Evolutionary conservation across 2,113 vertebrate genomes (phyloP), one percentile per base, ranked within the genome.

Genomic region (Caloenas nicobarica): DNA sequence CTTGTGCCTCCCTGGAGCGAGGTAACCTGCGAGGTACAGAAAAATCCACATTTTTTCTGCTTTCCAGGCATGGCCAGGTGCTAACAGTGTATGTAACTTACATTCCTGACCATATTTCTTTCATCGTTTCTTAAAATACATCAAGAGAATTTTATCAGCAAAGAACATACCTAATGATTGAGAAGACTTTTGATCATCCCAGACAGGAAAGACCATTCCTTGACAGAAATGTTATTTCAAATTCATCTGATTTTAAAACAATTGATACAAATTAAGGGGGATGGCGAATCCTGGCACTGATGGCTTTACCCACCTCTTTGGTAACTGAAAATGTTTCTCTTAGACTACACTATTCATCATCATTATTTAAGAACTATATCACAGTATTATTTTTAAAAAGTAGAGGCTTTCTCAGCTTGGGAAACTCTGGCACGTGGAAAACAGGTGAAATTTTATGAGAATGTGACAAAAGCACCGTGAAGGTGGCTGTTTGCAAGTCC

Each of bases 21-120:
- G 56, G 57, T 16, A 80, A 50, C 9, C 0, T 2, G 0, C 1
- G 3, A 36, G 38, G 16, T 58, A 31, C 18, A 46, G 53, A n/a
- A 50, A 38, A 84, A 81, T 33, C 31, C 40, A 21, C 3, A 0
- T 87, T 84, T 22, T 33, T 51, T 36, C 64, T 64, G n/a, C 38
- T 58, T 84, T 21, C 40, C 44, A 68, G 48, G 48, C 54, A 36
- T 1, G 8, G 10, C 8, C 58, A 38, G 70, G 50, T 77, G 58
- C 19, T 57, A 15, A 7, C 13, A 0, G 36, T 1, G 10, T n/a
- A 3, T 22, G 4, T 38, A 54, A 51, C 28, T 16, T 25, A 38
- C 5, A 1, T 18, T 68, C 15, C 70, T 57, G 26, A 33, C 56
- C 8, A 0, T 16, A 19, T 61, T 86, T 68, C 38, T 54, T 34